phyloP scores from a whole-genome alignment of 2,113 vertebrate species.

The Tricholaema leucomelas region DNA sequence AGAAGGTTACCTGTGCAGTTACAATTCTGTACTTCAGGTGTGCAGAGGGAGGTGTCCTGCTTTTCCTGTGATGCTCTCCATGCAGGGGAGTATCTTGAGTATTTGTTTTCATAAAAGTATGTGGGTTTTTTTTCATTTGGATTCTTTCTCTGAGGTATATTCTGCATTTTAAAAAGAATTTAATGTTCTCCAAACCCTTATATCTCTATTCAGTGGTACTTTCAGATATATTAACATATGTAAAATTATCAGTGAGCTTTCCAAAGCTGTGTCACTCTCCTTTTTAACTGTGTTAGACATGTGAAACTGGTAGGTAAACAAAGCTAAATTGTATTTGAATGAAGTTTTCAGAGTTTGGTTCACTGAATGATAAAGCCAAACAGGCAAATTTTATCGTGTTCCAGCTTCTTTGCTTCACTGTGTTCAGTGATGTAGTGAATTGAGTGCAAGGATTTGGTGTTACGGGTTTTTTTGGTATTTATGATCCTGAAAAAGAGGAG shows the following conservation, averaged over 20 bases:
- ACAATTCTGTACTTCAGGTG: background rate
- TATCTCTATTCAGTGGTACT: background rate
- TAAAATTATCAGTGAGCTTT: background rate
- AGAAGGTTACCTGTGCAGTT: background rate
- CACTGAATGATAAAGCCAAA: background rate
- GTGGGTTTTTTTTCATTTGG: background rate
- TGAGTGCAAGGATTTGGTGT: background rate
- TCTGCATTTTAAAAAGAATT: background rate
- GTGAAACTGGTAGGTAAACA: background rate
- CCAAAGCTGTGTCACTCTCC: background rate
- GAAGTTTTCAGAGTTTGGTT: background rate
- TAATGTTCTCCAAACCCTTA: rapidly evolving
- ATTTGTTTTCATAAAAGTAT: background rate
- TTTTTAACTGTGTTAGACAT: background rate
- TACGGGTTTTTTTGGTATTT: background rate
- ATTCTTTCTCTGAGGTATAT: background rate
- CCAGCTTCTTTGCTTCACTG: background rate
- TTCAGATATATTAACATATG: background rate
- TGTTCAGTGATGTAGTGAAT: background rate
- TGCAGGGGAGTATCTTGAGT: background rate
- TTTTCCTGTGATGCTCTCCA: background rate
- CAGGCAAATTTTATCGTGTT: background rate
- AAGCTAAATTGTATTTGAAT: background rate
- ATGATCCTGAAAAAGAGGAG: background rate
- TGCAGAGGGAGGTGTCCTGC: background rate